Conservation (phyloP, 1,140 invertebrate genomes). For the Camponotus vicinus region DNA sequence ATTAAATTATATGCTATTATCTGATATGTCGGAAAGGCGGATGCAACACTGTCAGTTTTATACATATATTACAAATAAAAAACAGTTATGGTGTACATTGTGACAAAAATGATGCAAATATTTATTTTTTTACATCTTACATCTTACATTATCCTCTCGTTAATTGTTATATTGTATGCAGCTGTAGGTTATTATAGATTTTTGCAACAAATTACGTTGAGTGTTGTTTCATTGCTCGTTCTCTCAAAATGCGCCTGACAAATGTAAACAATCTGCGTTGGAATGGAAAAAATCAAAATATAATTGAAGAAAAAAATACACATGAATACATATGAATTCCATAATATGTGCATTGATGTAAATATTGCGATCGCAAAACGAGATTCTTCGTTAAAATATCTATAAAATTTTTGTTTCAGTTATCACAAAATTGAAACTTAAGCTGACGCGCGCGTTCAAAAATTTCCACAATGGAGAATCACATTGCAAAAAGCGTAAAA, state of each 20-base stretch:
- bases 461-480: slow-evolving; percentile 1
- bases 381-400: not conserved
- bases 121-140: slow-evolving; percentile 1
- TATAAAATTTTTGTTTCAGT: not conserved
- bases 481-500: slow-evolving; percentile 14
- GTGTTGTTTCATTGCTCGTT: slow-evolving; percentile 33
- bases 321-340: not conserved
- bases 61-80: not conserved
- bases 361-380: slow-evolving; percentile 4
- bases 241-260: slow-evolving; percentile 17
- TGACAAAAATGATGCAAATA: slow-evolving; percentile 25
- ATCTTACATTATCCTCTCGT: not conserved
- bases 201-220: slow-evolving; percentile 37
- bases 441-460: not conserved
- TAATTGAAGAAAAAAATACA: not conserved
- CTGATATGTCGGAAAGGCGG: not conserved
- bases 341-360: not conserved
- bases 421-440: slow-evolving; percentile 1
- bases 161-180: slow-evolving; percentile 20
- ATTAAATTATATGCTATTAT: slow-evolving; percentile 39
- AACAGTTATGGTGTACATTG: slow-evolving; percentile 9
- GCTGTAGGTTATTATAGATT: slow-evolving; percentile 27
- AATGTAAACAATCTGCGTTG: not conserved
- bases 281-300: slow-evolving; percentile 21
- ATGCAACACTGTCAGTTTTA: not conserved